Conservation (phyloP, 2,888 invertebrate species). For the Leptinotarsa haldemani region DNA sequence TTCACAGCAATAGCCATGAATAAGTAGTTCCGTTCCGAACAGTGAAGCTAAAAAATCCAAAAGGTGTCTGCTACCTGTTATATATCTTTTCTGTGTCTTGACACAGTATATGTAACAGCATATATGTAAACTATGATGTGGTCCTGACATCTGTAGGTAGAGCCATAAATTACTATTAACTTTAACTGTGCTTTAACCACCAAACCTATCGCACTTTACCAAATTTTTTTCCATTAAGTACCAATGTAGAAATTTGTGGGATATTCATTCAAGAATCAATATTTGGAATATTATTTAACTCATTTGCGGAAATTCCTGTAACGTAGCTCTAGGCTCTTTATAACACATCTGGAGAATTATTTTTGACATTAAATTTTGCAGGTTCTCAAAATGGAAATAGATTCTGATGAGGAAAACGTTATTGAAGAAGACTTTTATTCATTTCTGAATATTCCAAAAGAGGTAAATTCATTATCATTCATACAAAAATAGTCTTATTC, state of each 20-base stretch:
- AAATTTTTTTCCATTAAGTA: too few relatives aligned
- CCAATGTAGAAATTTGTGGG: not conserved
- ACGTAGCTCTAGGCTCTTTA: not conserved
- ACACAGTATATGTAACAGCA: too few relatives aligned
- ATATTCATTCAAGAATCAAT: not conserved
- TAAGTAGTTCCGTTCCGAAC: too few relatives aligned
- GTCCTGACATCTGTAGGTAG: too few relatives aligned
- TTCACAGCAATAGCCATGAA: too few relatives aligned
- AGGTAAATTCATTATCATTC: slow-evolving; percentile 69
- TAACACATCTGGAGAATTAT: not conserved
- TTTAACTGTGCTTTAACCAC: too few relatives aligned
- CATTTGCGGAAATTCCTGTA: not conserved
- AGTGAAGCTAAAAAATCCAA: too few relatives aligned
- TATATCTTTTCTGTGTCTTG: too few relatives aligned
- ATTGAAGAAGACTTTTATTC: slow-evolving; percentile 89
- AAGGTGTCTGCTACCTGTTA: too few relatives aligned
- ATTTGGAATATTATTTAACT: not conserved
- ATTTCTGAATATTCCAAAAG: slow-evolving; percentile 84
- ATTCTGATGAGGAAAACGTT: slow-evolving; percentile 75
- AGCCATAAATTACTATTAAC: too few relatives aligned
- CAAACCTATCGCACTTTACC: too few relatives aligned
- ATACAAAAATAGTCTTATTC: not conserved
- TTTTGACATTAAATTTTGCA: slow-evolving; percentile 5
- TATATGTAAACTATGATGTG: too few relatives aligned
- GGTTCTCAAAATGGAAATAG: slow-evolving; percentile 71